Evolutionary conservation across 2,113 vertebrate species (phyloP).

Genomic region (Hylia prasina): DNA sequence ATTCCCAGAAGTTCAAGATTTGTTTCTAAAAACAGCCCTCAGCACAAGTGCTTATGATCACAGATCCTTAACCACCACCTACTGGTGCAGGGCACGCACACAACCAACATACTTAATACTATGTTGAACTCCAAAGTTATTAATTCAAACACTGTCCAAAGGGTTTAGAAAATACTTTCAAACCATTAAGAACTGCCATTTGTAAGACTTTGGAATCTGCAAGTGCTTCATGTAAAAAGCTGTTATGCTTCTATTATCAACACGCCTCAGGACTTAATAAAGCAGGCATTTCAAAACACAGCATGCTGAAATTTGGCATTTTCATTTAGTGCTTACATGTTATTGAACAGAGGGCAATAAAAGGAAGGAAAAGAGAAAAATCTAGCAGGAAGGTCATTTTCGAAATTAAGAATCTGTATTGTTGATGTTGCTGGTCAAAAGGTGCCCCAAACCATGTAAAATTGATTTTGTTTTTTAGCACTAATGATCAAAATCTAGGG

Average conservation of each 20-base stretch:
- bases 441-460: conserved; percentile 48
- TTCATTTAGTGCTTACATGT: neutral
- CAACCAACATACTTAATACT: neutral
- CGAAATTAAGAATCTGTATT: conserved; percentile 12
- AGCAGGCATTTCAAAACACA: neutral
- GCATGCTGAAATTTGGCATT: neutral
- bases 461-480: conserved; percentile 47
- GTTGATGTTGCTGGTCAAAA: conserved; percentile 42
- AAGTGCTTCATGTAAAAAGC: neutral
- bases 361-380: neutral
- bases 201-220: neutral
- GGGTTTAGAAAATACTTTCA: neutral
- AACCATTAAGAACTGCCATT: neutral
- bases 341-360: neutral
- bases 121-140: neutral
- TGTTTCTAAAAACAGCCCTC: neutral
- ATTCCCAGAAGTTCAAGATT: neutral
- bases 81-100: neutral
- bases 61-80: neutral
- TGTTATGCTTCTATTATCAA: neutral
- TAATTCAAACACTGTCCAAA: neutral
- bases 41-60: neutral
- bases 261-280: neutral
- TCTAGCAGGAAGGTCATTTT: conserved; percentile 37
- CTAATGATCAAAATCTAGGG: conserved; percentile 44